Evolutionary conservation across 2,888 invertebrate species (phyloP), one percentile per base, ranked within the genome.

Genomic region (Epistrophe eligans): DNA sequence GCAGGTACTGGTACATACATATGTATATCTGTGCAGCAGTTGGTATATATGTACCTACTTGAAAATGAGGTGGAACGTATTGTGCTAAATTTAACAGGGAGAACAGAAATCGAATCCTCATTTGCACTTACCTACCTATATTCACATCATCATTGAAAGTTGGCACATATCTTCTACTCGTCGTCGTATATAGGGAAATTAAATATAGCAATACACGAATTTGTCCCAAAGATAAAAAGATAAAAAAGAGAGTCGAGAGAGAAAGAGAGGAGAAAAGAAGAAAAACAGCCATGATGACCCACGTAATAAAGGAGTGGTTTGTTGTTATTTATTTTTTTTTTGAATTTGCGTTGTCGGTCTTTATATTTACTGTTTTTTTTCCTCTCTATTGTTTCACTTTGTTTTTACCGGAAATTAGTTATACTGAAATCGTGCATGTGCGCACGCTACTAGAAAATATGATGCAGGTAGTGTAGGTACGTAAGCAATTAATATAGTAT

Each of bases 221-320:
- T 48, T 50, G 64, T 76, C 43, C 28, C 28, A 28, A 28, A 9
- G 40, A 35, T 24, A 24, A 24, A 24, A 24, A 24, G 3, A 24
- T 1, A 24, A 24, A 24, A n/a, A 11, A 40, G 32, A 45, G 55
- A 9, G 19, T 2, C 15, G 45, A 55, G 45, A 55, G 45, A 43
- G 52, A 52, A 19, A 64, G 38, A 77, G 17, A 17, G 50, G 50
- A 52, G 43, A 52, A 40, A 52, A 24, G 50, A 35, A 17, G 24
- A 50, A 24, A 55, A 48, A 58, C 32, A 48, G 50, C 11, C 5
- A 32, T 35, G 74, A 62, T 77, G 62, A 62, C 81, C 85, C 74
- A 85, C 73, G 85, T 77, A 82, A 85, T 28, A 71, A 24, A 85
- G 85, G 85, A 82, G 85, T 81, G 77, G 55, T 73, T 77, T 72